These are phyloP conservation scores for Machimus rusticus DNA, from an alignment of 2,888 invertebrate genomes.

Conservation along the genomic window DNA sequence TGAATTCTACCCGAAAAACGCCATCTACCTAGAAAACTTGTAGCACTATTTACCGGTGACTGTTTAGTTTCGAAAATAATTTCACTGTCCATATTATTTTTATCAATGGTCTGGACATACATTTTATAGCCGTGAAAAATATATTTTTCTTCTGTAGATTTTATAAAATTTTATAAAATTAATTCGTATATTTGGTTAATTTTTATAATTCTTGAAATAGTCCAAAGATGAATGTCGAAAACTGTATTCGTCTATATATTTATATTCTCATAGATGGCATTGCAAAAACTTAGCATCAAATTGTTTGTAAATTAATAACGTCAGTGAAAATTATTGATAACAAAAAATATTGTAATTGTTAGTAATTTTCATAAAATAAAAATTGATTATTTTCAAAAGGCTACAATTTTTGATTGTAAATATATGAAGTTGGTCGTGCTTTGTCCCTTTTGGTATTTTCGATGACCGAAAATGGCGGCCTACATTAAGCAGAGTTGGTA, in stretches of 20 bases:
- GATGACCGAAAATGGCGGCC: constrained; percentile 20
- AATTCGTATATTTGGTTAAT: too few relatives aligned
- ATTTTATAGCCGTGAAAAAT: background rate
- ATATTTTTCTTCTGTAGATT: too few relatives aligned
- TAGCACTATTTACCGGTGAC: background rate
- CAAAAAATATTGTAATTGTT: background rate
- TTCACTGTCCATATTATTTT: background rate
- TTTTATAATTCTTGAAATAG: background rate
- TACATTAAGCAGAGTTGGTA: background rate
- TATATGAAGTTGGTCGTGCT: background rate
- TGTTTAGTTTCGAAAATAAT: background rate
- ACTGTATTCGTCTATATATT: background rate
- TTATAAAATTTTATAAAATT: too few relatives aligned
- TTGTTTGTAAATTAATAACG: background rate
- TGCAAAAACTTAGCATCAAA: background rate
- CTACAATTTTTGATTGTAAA: background rate
- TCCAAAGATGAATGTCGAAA: background rate
- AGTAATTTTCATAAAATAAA: background rate
- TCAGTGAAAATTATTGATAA: background rate
- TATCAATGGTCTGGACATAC: background rate
- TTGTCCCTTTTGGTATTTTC: background rate
- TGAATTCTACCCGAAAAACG: background rate
- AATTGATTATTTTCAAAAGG: background rate
- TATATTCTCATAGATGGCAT: background rate
- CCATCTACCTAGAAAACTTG: background rate